These are phyloP conservation scores for Mythimna ferrago DNA, from an alignment of 2,888 invertebrate species.

Conservation along the genomic window DNA sequence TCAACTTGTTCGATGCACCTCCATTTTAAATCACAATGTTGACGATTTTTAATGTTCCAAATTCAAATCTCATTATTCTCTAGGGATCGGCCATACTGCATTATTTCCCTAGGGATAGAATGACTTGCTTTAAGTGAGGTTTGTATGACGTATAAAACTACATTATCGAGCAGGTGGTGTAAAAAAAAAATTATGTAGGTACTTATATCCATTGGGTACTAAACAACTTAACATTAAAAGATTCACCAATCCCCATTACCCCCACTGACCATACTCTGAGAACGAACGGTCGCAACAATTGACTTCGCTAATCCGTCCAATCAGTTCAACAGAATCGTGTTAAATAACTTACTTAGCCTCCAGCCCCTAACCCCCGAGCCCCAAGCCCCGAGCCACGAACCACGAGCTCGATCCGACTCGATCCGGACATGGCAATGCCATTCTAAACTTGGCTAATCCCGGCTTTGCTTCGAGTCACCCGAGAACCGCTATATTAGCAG, in stretches of 20 bases:
- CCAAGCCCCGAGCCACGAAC: constrained; percentile 23
- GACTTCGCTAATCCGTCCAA: constrained; percentile 55
- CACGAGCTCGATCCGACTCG: constrained; percentile 42
- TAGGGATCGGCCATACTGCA: no score
- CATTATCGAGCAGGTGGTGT: no score
- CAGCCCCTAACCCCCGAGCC: constrained; percentile 17
- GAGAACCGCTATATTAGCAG: constrained; percentile 49
- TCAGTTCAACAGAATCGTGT: constrained; percentile 55
- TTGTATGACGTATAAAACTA: no score
- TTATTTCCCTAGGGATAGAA: no score
- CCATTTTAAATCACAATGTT: no score
- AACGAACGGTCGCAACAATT: constrained; percentile 35
- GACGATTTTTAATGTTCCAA: no score
- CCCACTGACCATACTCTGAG: background rate
- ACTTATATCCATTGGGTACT: no score
- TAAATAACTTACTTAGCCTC: constrained; percentile 57
- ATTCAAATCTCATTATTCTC: no score
- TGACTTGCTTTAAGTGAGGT: no score
- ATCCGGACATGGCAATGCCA: constrained; percentile 66
- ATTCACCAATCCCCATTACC: constrained; percentile 1
- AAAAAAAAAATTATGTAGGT: no score
- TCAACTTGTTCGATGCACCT: no score
- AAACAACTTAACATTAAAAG: background rate
- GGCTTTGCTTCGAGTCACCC: constrained; percentile 54
- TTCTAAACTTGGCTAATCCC: constrained; percentile 68